These are phyloP conservation scores for Poecilia latipinna DNA, from an alignment of 2,113 vertebrate species.

Conservation along the genomic window DNA sequence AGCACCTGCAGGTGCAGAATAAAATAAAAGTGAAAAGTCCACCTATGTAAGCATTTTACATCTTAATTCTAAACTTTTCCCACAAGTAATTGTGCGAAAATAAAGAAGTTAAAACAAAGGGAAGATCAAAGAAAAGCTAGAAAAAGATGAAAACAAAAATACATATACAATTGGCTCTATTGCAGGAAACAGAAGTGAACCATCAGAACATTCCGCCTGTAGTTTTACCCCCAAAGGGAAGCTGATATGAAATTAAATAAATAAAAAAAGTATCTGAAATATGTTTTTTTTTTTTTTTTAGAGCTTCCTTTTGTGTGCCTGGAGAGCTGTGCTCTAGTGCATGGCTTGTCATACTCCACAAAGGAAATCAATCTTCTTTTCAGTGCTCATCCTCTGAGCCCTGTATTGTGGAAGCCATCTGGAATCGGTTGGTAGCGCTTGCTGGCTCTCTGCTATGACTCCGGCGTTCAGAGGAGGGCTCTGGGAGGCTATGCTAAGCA, in stretches of 20 bases:
- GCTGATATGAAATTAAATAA: slow-evolving; percentile 54
- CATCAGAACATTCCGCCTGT: slow-evolving; percentile 25
- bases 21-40: too few species aligned
- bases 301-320: slow-evolving; percentile 68
- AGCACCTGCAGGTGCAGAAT: too few species aligned
- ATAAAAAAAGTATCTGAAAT: slow-evolving; percentile 50
- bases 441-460: slow-evolving; percentile 51
- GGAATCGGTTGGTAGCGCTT: slow-evolving; percentile 73
- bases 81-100: too few species aligned
- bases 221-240: slow-evolving; percentile 45
- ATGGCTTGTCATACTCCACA: slow-evolving; percentile 75
- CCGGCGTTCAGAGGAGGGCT: slow-evolving; percentile 54
- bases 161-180: slow-evolving; percentile 45
- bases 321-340: slow-evolving; percentile 67
- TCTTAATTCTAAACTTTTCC: too few species aligned
- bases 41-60: too few species aligned
- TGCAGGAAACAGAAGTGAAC: slow-evolving; percentile 35
- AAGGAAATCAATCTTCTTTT: slow-evolving; percentile 84
- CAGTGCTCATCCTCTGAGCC: slow-evolving; percentile 71
- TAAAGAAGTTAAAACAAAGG: too few species aligned
- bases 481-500: slow-evolving; percentile 63
- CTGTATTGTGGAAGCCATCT: slow-evolving; percentile 74
- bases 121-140: not conserved
- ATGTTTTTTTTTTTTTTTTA: slow-evolving; percentile 40
- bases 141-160: slow-evolving; percentile 12